These are phyloP conservation scores for Melanostoma mellinum DNA, from an alignment of 2,888 invertebrate species.

Conservation along the genomic window DNA sequence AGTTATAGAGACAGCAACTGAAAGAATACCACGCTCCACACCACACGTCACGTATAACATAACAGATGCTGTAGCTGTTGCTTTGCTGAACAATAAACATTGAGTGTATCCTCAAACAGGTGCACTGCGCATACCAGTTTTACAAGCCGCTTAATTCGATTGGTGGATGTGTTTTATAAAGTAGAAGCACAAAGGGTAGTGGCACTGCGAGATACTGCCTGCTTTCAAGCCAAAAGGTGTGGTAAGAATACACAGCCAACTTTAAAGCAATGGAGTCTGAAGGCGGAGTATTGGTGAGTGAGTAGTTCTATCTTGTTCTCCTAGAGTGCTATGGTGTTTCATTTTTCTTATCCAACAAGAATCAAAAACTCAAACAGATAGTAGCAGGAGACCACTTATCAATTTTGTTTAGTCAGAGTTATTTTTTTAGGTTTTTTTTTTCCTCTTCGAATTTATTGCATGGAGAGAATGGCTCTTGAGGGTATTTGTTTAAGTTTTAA, in stretches of 20 bases:
- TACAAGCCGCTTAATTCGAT: conserved; percentile 12
- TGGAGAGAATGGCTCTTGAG: background rate
- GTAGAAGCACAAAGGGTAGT: conserved; percentile 10
- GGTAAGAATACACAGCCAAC: conserved; percentile 14
- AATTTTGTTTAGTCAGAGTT: conserved; percentile 27
- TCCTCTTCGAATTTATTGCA: conserved; percentile 16
- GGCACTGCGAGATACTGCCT: conserved; percentile 11
- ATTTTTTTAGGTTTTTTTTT: background rate
- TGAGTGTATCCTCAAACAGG: conserved; percentile 43
- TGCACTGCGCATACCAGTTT: conserved; percentile 64
- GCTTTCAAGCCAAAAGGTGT: conserved; percentile 33
- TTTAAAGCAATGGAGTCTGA: conserved; percentile 57
- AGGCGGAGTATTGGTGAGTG: conserved; percentile 26
- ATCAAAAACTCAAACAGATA: background rate
- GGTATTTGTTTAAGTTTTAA: no score
- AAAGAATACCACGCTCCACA: background rate
- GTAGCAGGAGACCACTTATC: background rate
- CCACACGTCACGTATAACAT: background rate
- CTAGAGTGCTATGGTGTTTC: background rate
- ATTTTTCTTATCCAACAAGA: background rate
- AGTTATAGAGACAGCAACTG: no score
- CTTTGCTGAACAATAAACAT: background rate
- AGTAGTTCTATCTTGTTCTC: conserved; percentile 29
- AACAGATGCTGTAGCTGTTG: conserved; percentile 23
- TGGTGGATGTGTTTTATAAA: conserved; percentile 17